phyloP scores from a whole-genome alignment of 92 coral and sea anemone genomes.

The Phenganax marumi region DNA sequence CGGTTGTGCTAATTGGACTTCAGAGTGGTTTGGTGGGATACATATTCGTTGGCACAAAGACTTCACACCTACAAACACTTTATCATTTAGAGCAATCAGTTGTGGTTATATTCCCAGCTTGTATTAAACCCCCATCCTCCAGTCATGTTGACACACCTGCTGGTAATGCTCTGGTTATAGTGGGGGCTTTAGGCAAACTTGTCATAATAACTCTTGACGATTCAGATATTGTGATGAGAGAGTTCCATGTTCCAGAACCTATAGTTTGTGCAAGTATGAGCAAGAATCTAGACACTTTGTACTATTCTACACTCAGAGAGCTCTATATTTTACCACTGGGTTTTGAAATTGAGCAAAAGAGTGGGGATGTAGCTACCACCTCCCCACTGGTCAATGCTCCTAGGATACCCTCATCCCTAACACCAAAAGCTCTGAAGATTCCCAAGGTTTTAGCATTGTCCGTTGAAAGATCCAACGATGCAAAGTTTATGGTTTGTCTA shows the following conservation, averaged over 20 bases:
- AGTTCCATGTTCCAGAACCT: slow-evolving; percentile 30
- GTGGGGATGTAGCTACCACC: neutral
- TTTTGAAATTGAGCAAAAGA: neutral
- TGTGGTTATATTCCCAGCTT: slow-evolving; percentile 1
- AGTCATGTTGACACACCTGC: neutral
- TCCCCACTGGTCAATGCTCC: neutral
- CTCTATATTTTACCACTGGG: neutral
- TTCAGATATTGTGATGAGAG: neutral
- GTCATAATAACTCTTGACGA: slow-evolving; percentile 10
- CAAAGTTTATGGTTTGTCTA: slow-evolving; percentile 10
- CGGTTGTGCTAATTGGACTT: slow-evolving; percentile 21
- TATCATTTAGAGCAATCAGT: slow-evolving; percentile 36
- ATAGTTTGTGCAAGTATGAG: slow-evolving; percentile 15
- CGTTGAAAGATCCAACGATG: neutral
- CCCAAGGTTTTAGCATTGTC: slow-evolving; percentile 28
- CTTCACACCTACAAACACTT: slow-evolving; percentile 2
- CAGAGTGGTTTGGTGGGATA: slow-evolving; percentile 26
- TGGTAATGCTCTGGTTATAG: neutral
- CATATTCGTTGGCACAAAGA: neutral
- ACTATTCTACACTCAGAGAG: slow-evolving; percentile 27
- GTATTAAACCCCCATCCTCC: neutral
- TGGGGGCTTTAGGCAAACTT: slow-evolving; percentile 28
- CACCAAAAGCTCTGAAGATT: slow-evolving; percentile 3
- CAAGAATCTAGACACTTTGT: neutral
- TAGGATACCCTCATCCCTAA: neutral